phyloP scores from a whole-genome alignment of 2,888 invertebrate species.

The Cephus rjabovi region DNA sequence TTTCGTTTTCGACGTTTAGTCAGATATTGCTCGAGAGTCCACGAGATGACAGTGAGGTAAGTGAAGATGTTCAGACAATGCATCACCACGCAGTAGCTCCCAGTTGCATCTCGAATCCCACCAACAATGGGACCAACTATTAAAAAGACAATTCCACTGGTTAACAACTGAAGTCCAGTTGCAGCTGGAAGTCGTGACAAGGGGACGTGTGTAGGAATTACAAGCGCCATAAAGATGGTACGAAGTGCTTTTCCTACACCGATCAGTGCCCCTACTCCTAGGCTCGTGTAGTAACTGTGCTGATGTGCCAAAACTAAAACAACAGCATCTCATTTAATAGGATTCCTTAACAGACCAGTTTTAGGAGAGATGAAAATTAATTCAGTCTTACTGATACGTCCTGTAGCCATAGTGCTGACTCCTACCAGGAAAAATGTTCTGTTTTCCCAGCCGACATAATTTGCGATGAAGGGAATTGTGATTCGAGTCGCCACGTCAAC shows the following conservation, averaged over 20 bases:
- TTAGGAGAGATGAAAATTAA: not conserved
- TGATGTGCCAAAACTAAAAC: constrained; percentile 73
- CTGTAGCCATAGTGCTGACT: constrained; percentile 75
- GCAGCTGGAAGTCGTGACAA: constrained; percentile 78
- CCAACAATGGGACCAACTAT: constrained; percentile 76
- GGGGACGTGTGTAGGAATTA: constrained; percentile 79
- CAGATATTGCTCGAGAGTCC: constrained; percentile 71
- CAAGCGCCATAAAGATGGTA: constrained; percentile 80
- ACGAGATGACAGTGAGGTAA: constrained; percentile 73
- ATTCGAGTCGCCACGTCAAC: constrained; percentile 76
- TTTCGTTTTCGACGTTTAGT: constrained; percentile 28
- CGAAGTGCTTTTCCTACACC: constrained; percentile 79
- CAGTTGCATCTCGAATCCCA: constrained; percentile 73
- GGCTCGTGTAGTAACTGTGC: constrained; percentile 69
- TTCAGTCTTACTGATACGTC: constrained; percentile 71
- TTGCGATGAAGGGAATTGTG: constrained; percentile 76
- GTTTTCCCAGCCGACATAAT: constrained; percentile 78
- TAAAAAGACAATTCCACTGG: constrained; percentile 75
- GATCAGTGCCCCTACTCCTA: constrained; percentile 74
- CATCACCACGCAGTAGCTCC: constrained; percentile 72
- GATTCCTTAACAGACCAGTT: not conserved
- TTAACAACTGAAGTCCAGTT: constrained; percentile 76
- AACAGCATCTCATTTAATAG: constrained; percentile 29
- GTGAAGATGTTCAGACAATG: constrained; percentile 77
- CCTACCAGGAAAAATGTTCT: constrained; percentile 79